A percentile compares a stretch with the other conserved stretches of the same genome.
Conservation (phyloP, 2,113 vertebrate species). For the Zosterops pallidus region DNA sequence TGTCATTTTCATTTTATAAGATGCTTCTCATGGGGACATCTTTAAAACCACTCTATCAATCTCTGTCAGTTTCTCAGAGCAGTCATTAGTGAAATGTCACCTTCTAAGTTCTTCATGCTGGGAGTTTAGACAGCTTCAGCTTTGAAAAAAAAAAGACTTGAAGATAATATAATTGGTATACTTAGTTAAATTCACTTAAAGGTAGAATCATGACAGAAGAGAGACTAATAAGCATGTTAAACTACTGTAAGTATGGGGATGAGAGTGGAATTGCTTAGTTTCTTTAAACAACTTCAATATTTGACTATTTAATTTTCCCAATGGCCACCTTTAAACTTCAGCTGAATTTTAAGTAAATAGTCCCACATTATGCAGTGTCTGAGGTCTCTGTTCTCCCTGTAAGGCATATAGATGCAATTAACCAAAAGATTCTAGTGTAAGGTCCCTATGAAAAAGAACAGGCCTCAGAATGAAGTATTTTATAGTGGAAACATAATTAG, state of each 20-base stretch:
- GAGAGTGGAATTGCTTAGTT: background rate
- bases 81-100: conserved; percentile 78
- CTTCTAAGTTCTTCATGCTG: conserved; percentile 60
- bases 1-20: conserved; percentile 56
- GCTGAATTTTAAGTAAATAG: conserved; percentile 13
- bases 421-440: background rate
- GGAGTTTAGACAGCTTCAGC: conserved; percentile 38
- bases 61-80: conserved; percentile 71
- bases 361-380: background rate
- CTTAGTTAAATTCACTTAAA: conserved; percentile 38
- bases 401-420: background rate
- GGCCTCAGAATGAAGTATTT: background rate
- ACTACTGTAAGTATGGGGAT: background rate
- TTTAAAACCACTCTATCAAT: conserved; percentile 66
- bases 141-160: conserved; percentile 49
- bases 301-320: background rate
- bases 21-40: conserved; percentile 47
- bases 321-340: background rate
- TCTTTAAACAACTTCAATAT: background rate
- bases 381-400: background rate
- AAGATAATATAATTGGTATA: conserved; percentile 24
- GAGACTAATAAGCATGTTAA: background rate
- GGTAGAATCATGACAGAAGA: background rate
- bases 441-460: background rate
- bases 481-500: background rate